A percentile compares a stretch with the other conserved stretches of the same genome.
Conservation (phyloP, 2,113 vertebrate genomes). For the Albula goreensis region DNA sequence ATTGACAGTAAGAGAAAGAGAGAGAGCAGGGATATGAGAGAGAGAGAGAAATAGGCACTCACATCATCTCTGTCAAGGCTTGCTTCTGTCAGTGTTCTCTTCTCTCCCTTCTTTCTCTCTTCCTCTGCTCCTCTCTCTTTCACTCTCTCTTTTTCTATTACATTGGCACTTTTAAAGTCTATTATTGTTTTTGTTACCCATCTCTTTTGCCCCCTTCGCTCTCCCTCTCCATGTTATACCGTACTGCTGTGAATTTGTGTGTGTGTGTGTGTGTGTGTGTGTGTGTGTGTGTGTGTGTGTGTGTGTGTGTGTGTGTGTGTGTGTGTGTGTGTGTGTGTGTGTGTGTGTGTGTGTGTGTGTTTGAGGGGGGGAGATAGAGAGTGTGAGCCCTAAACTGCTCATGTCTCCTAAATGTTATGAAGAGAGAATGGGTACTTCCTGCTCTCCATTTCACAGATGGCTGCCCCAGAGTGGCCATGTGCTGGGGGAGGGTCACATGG, state of each 20-base stretch:
- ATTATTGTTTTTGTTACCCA: too few species aligned
- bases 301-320: conserved; percentile 20
- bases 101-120: conserved; percentile 36
- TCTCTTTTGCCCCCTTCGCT: conserved; percentile 36
- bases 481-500: conserved; percentile 17
- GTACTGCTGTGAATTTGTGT: neutral
- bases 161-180: too few species aligned
- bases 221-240: conserved; percentile 27
- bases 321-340: conserved; percentile 20
- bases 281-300: conserved; percentile 11
- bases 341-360: conserved; percentile 35
- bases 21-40: conserved; percentile 55
- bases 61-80: conserved; percentile 74
- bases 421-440: conserved; percentile 6
- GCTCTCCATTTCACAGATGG: conserved; percentile 49
- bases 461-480: conserved; percentile 44
- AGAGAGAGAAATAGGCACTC: conserved; percentile 59
- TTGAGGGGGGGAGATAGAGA: neutral
- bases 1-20: conserved; percentile 42
- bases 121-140: conserved; percentile 21
- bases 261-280: conserved; percentile 50
- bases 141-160: conserved; percentile 16
- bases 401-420: conserved; percentile 29
- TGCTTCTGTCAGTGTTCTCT: conserved; percentile 59
- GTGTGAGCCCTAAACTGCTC: neutral